A percentile compares a stretch with the other conserved stretches of the same genome.
Evolutionary conservation across 2,113 vertebrate species (phyloP).

Genomic region (Terrapene triunguis): DNA sequence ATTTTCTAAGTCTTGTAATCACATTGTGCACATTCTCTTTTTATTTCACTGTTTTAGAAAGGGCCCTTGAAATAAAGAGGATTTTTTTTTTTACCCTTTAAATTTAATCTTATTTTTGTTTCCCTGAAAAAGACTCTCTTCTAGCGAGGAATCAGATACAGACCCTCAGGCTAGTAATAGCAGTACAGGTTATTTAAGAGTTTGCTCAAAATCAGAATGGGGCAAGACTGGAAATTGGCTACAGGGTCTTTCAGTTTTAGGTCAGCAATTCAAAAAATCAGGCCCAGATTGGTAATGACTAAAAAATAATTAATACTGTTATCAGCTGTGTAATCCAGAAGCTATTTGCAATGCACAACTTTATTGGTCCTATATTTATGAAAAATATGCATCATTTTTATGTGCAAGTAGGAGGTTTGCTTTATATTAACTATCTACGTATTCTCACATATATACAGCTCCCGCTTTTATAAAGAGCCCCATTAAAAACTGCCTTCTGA

Average conservation of each 20-base stretch:
- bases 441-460: not conserved
- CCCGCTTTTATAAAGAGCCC: not conserved
- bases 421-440: not conserved
- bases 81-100: not conserved
- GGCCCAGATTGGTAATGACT: not conserved
- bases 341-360: not conserved
- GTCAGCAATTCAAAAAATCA: not conserved
- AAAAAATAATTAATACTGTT: not conserved
- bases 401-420: not conserved
- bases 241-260: not conserved
- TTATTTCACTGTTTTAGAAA: not conserved
- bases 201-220: not conserved
- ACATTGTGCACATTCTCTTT: not conserved
- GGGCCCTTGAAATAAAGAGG: not conserved
- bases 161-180: not conserved
- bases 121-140: not conserved
- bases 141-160: not conserved
- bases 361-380: not conserved
- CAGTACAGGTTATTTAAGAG: not conserved
- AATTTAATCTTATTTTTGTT: not conserved
- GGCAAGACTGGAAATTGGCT: not conserved
- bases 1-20: not conserved
- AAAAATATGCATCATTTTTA: not conserved
- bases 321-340: not conserved
- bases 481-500: not conserved